Evolutionary conservation across 2,888 invertebrate species (phyloP), one percentile per base, ranked within the genome.

Genomic region (Limnephilus rhombicus): DNA sequence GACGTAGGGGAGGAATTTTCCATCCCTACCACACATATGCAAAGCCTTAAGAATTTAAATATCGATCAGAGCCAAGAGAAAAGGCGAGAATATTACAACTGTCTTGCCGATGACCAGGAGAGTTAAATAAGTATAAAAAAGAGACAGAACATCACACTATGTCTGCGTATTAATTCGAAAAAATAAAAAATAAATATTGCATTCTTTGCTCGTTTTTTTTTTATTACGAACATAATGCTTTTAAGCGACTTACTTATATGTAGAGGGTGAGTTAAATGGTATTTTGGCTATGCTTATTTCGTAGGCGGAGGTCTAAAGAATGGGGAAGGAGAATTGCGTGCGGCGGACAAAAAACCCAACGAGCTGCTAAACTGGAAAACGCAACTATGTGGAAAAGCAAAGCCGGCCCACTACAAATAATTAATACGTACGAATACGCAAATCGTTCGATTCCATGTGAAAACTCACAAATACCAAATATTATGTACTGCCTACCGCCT

Each of bases 391-490:
- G 31, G 31, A 18, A 37, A 83, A 13, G 83, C 83, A 83, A 83
- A 34, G 29, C 31, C 18, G 83, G 37, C 83, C 37, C 24, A 83
- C 31, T 83, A 83, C 83, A 83, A 83, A 83, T 83, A 34, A 83
- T 83, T 31, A 83, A 83, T 83, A 83, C 53, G 18, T 83, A 83
- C 34, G 83, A 31, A 83, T 83, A 83, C 53, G 53, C 53, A 68
- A 68, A 68, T 15, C 53, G 53, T 68, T 68, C 53, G 53, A 68
- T 68, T 68, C 24, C 53, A 68, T 24, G 53, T 68, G 53, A 68
- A 68, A 68, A 68, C 53, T 68, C 53, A 24, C 53, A 18, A 68
- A 68, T 24, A 68, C 53, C 53, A 24, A 24, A 24, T 7, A 49
- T 13, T 7, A 49, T 13, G 49, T 49, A 49, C 9, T 49, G 53